Conservation (phyloP, 1,140 invertebrate species). For the Pogonomyrmex californicus region DNA sequence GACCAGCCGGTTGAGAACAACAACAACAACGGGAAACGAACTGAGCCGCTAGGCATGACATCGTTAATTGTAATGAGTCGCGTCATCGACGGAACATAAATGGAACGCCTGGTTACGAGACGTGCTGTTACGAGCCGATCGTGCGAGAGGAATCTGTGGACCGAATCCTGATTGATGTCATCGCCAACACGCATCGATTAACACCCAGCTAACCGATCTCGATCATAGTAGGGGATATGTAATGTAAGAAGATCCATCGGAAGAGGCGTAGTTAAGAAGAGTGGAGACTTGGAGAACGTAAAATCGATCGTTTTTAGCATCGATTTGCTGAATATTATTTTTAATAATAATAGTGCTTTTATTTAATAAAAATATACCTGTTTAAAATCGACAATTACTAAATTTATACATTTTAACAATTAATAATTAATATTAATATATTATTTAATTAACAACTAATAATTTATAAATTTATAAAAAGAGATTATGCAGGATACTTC, state of each 20-base stretch:
- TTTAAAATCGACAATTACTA: too few relatives aligned
- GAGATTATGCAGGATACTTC: too few relatives aligned
- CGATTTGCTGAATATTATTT: background rate
- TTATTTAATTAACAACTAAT: too few relatives aligned
- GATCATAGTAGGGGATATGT: background rate
- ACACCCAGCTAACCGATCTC: constrained; percentile 15
- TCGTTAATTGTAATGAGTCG: constrained; percentile 75
- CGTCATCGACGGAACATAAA: constrained; percentile 74
- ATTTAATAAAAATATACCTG: constrained; percentile 5
- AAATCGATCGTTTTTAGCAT: background rate
- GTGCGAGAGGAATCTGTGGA: background rate
- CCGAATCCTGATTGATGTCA: constrained; percentile 48
- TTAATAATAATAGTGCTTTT: background rate
- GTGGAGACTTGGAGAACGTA: too few relatives aligned
- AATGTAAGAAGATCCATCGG: background rate
- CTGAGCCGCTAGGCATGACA: constrained; percentile 65
- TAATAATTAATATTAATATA: too few relatives aligned
- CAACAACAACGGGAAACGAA: constrained; percentile 54
- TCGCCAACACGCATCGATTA: constrained; percentile 23
- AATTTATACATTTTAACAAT: too few relatives aligned
- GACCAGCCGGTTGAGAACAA: constrained; percentile 49
- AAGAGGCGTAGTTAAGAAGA: background rate
- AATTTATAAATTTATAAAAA: too few relatives aligned
- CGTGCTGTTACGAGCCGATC: constrained; percentile 64
- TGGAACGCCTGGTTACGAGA: constrained; percentile 67